Evolutionary conservation across 2,113 vertebrate species (phyloP).

Genomic region (Caloenas nicobarica): DNA sequence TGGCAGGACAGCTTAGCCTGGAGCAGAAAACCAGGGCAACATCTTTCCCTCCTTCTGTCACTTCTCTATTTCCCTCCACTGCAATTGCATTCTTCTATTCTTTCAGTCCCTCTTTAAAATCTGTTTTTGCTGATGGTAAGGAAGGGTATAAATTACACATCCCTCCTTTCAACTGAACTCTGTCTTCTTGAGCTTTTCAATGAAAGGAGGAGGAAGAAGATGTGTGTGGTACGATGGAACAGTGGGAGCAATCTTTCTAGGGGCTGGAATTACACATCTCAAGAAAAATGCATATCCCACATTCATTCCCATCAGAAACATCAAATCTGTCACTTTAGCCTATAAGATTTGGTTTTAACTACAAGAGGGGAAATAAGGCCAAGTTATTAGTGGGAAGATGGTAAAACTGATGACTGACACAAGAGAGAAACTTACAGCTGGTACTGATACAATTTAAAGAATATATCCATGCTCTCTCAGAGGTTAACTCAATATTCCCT

Average conservation of each 20-base stretch:
- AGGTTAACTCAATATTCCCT: not conserved
- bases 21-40: not conserved
- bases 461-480: not conserved
- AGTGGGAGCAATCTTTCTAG: not conserved
- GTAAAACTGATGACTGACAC: not conserved
- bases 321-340: not conserved
- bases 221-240: not conserved
- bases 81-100: not conserved
- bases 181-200: not conserved
- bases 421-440: not conserved
- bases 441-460: not conserved
- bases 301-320: not conserved
- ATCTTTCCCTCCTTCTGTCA: not conserved
- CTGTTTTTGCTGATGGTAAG: not conserved
- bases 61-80: not conserved
- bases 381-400: not conserved
- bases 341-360: not conserved
- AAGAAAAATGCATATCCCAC: not conserved
- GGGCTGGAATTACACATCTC: not conserved
- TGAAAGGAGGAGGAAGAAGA: not conserved
- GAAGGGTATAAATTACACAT: not conserved
- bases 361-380: not conserved
- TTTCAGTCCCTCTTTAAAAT: not conserved
- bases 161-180: not conserved
- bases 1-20: not conserved